Evolutionary conservation across 1,140 invertebrate genomes (phyloP).

Genomic region (Lepidurus apus): DNA sequence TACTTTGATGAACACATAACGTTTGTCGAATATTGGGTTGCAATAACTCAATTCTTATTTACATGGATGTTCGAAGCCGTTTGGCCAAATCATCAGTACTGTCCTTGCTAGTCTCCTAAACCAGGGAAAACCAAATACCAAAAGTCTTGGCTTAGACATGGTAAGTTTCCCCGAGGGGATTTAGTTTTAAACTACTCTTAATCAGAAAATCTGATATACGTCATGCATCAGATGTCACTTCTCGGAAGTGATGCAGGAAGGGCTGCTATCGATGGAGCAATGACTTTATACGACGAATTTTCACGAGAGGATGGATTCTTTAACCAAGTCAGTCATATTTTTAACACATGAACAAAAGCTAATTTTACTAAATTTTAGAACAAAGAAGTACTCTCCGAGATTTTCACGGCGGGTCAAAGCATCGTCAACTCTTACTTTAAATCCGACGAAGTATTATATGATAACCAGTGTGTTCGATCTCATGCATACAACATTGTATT

Average conservation of each 20-base stretch:
- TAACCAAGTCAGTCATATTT: not conserved
- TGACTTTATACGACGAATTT: not conserved
- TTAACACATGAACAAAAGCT: not conserved
- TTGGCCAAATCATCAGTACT: no score
- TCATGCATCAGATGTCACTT: not conserved
- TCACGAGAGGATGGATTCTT: not conserved
- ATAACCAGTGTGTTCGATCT: not conserved
- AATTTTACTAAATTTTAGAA: not conserved
- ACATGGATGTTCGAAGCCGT: no score
- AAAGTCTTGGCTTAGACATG: no score
- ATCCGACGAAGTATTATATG: not conserved
- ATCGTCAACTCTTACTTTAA: not conserved
- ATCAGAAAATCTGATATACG: not conserved
- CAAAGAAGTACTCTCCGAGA: not conserved
- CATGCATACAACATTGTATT: not conserved
- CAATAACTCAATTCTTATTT: no score
- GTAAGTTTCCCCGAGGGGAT: no score
- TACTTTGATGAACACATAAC: not conserved
- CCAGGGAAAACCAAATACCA: no score
- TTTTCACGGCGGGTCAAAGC: not conserved
- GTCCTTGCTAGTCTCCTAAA: no score
- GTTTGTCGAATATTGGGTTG: no score
- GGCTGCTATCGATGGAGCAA: not conserved
- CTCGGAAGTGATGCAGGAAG: not conserved
- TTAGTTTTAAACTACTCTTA: no score